phyloP scores from a whole-genome alignment of 2,797 vertebrate species.

The Enteromius thamalakanensis region DNA sequence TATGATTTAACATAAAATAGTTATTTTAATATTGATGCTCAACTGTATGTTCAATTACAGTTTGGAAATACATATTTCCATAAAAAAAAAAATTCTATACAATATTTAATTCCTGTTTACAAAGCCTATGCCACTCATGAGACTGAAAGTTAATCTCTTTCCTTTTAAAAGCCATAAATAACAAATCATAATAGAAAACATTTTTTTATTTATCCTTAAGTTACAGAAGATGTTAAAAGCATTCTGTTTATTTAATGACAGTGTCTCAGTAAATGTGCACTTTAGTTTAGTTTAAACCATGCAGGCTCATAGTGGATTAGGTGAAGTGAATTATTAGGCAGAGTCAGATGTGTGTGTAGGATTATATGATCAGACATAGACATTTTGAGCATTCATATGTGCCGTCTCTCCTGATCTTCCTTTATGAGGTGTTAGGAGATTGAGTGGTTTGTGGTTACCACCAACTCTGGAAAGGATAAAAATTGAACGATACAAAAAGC shows the following conservation, averaged over 20 bases:
- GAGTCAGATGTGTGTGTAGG: conserved; percentile 4
- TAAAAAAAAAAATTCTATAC: too few species aligned
- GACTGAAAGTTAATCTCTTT: not conserved
- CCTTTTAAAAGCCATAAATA: not conserved
- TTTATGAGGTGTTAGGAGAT: conserved; percentile 27
- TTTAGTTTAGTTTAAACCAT: conserved; percentile 11
- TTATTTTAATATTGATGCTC: not conserved
- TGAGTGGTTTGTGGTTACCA: conserved; percentile 32
- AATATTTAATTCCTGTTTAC: too few species aligned
- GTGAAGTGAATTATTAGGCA: conserved; percentile 15
- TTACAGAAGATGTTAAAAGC: not conserved
- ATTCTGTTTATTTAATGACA: not conserved
- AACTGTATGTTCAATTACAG: not conserved
- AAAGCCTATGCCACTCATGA: not conserved
- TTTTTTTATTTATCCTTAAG: not conserved
- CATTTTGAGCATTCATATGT: conserved; percentile 16
- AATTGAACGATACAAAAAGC: conserved; percentile 9
- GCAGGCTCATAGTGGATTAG: conserved; percentile 8
- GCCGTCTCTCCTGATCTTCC: conserved; percentile 13
- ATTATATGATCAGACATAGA: conserved; percentile 33
- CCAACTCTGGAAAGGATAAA: conserved; percentile 12
- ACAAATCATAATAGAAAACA: not conserved
- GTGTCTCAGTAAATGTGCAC: conserved; percentile 1
- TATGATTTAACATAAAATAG: not conserved
- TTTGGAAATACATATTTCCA: not conserved